Evolutionary conservation across 2,888 invertebrate species (phyloP), one percentile per base, ranked within the genome.

Genomic region (Napeogenes sylphis): DNA sequence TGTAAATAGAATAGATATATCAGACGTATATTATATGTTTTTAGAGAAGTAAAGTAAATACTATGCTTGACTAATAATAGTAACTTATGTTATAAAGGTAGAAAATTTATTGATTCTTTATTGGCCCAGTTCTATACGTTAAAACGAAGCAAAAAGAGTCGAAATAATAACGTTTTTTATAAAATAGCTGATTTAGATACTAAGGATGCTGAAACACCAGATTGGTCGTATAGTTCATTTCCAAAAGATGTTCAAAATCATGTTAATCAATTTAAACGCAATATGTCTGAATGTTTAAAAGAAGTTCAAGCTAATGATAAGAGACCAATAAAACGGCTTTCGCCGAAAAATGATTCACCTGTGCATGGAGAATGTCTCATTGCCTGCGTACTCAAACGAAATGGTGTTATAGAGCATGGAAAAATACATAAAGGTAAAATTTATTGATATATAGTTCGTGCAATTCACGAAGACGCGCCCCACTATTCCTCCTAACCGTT

Each of bases 221-320:
- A 87, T 63, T 86, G 87, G 98, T 83, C 92, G 92, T 94, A 89
- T 71, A 81, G 73, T 58, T 59, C 78, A 0, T 80, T 87, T 12
- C 88, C 87, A 0, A 71, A 75, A 55, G 87, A 83, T 65, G 77
- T 87, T 3, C 72, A 74, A 2, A 59, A 65, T 0, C 80, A 89
- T 68, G 89, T 84, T 0, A 70, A 73, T 0, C 77, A 83, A 47
- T 90, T 90, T 68, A 90, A 88, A 66, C 75, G 69, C 35, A 90
- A 90, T 66, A 88, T 90, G 89, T 75, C 81, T 0, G 87, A 89
- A 65, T 90, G 90, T 62, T 75, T 90, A 2, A 86, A 82, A 55
- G 89, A 88, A 68, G 88, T 89, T 0, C 86, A 88, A 58, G 72
- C 73, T 0, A 79, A 71, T 2, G 87, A 88, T 67, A 83, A 78